Base-by-base conservation (phyloP, 1,140 invertebrate species). In the Manduca sexta region DNA sequence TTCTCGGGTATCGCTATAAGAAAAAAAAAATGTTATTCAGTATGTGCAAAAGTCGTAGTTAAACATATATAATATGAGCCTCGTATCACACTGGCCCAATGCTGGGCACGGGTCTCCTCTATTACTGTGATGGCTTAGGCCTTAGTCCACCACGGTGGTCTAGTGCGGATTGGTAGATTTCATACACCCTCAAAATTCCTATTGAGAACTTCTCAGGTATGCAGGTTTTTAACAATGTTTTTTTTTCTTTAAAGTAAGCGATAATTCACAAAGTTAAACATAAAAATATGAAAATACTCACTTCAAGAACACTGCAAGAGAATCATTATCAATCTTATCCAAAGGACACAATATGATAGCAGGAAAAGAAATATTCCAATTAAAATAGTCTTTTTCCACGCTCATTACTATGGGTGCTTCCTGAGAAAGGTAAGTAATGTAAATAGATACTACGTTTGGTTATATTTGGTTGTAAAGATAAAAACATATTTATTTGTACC, bases 351-450 rank as follows among this genome's bases (percentile, higher is more conserved):
- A 48, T 0, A 90, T 90, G 4, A 90, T 82, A 0, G 90, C 86
- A 3, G 91, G 90, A 64, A 90, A 87, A 0, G 89, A 88, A 12
- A 91, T 89, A 50, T 91, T 90, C 91, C 91, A 92, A 12, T 89
- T 87, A 16, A 90, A 89, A 56, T 90, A 89, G 52, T 92, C 89
- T 35, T 90, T 84, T 63, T 92, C 91, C 52, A 92, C 88, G 0
- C 90, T 91, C 45, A 91, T 90, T 1, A 92, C 91, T 0, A 89
- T 90, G 0, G 91, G 91, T 26, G 74, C 56, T 31, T 64, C 61
- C 82, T 84, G 30, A 55, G 60, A 57, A 38, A 45, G 16, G 29
- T n/a, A 51, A 12, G 31, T 45, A 43, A 13, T 0, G 37, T 30
- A 16, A 38, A 18, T 40, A 30, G 18, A 34, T 39, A n/a, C 12